Evolutionary conservation across 2,113 vertebrate species (phyloP).

Genomic region (Nicator chloris): DNA sequence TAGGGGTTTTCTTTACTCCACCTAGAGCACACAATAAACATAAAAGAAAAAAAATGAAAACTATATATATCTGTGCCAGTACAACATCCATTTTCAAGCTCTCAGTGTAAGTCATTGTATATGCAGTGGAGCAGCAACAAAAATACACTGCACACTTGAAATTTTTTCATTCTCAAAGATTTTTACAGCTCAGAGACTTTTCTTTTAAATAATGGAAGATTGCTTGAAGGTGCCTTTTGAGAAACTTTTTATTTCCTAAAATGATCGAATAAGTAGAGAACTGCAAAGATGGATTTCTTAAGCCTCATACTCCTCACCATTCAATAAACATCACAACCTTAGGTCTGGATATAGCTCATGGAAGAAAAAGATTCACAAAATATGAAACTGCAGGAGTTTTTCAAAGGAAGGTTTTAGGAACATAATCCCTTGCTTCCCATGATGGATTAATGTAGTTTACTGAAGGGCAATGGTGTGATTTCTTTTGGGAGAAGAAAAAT

Average conservation of each 20-base stretch:
- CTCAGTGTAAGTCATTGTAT: neutral
- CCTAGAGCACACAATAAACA: neutral
- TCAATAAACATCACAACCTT: neutral
- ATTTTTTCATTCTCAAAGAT: neutral
- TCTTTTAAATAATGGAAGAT: neutral
- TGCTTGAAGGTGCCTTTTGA: conserved; percentile 2
- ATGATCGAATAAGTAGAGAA: neutral
- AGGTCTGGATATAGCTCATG: neutral
- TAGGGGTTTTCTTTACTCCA: neutral
- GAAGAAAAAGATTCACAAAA: neutral
- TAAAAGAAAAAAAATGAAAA: neutral
- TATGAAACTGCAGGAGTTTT: neutral
- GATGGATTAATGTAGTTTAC: neutral
- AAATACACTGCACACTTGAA: neutral
- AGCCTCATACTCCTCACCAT: neutral
- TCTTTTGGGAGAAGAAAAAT: neutral
- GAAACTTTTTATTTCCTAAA: neutral
- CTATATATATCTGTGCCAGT: neutral
- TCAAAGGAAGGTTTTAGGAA: neutral
- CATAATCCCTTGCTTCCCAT: neutral
- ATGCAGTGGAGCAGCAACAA: neutral
- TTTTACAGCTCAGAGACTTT: neutral
- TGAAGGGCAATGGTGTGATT: neutral
- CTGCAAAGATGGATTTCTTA: neutral
- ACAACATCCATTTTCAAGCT: neutral